These are phyloP conservation scores for Norana najaformis DNA, from an alignment of 2,888 invertebrate species.

Conservation along the genomic window DNA sequence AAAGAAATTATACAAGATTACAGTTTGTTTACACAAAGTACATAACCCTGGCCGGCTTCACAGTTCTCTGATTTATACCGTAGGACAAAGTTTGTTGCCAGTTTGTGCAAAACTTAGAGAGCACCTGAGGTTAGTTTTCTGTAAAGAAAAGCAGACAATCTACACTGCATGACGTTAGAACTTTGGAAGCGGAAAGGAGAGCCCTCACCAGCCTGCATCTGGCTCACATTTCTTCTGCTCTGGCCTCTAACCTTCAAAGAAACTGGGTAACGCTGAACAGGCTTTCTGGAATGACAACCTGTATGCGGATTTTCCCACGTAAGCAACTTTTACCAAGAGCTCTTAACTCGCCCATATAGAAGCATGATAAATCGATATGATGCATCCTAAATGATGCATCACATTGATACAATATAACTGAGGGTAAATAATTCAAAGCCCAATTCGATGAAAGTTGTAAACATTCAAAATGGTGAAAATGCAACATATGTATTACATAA, in stretches of 20 bases:
- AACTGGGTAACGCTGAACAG: background rate
- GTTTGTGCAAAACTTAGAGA: slow-evolving; percentile 9
- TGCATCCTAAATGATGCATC: too few species aligned
- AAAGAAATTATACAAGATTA: slow-evolving; percentile 5
- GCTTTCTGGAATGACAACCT: too few species aligned
- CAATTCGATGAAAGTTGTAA: background rate
- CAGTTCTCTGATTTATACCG: background rate
- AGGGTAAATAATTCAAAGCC: background rate
- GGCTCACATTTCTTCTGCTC: background rate
- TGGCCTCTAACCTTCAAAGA: background rate
- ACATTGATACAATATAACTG: too few species aligned
- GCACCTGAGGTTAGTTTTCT: background rate
- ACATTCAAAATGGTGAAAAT: too few species aligned
- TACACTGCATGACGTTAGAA: background rate
- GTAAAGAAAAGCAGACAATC: background rate
- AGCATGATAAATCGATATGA: too few species aligned
- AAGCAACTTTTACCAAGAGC: background rate
- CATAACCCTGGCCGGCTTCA: background rate
- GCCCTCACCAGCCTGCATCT: background rate
- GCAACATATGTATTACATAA: too few species aligned
- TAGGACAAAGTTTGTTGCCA: background rate
- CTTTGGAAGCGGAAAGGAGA: background rate
- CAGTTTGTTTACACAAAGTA: background rate
- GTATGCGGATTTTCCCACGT: background rate
- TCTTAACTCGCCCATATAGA: background rate